A percentile compares a stretch with the other conserved stretches of the same genome.
These are phyloP conservation scores for Dicyrtoma fusca DNA, from an alignment of 2,888 invertebrate species.

Conservation along the genomic window DNA sequence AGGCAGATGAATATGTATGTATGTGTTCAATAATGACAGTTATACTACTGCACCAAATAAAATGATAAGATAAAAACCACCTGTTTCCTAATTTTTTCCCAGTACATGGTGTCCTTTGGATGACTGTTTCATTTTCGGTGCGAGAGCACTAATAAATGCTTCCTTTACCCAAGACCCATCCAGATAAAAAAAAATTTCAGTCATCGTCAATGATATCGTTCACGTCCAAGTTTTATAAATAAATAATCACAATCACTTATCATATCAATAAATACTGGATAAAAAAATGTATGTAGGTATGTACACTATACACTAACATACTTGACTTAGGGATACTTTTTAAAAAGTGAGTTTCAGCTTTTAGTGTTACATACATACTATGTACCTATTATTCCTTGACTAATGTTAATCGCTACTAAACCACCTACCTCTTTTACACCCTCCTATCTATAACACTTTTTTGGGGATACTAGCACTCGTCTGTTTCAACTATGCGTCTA, in stretches of 20 bases:
- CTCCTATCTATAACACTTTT: too few relatives aligned
- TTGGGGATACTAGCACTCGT: too few relatives aligned
- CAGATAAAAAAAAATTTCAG: background rate
- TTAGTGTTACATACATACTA: too few relatives aligned
- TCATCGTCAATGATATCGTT: background rate
- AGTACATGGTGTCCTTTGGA: conserved; percentile 29
- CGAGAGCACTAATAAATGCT: conserved; percentile 20
- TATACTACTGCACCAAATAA: conserved; percentile 28
- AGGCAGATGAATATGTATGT: too few relatives aligned
- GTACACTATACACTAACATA: too few relatives aligned
- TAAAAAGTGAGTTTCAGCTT: too few relatives aligned
- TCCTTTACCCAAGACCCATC: background rate
- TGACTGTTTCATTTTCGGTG: conserved; percentile 30
- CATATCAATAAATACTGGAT: conserved; percentile 23
- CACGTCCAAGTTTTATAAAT: conserved; percentile 29
- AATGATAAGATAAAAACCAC: conserved; percentile 50
- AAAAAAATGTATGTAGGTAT: too few relatives aligned
- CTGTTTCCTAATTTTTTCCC: conserved; percentile 53
- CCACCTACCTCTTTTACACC: too few relatives aligned
- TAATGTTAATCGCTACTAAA: too few relatives aligned
- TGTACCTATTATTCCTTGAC: too few relatives aligned
- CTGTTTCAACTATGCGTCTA: too few relatives aligned
- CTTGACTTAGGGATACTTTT: too few relatives aligned
- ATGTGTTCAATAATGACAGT: conserved; percentile 12
- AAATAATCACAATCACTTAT: conserved; percentile 29